Conservation (phyloP, 2,888 invertebrate species). For the Clitarchus hookeri region DNA sequence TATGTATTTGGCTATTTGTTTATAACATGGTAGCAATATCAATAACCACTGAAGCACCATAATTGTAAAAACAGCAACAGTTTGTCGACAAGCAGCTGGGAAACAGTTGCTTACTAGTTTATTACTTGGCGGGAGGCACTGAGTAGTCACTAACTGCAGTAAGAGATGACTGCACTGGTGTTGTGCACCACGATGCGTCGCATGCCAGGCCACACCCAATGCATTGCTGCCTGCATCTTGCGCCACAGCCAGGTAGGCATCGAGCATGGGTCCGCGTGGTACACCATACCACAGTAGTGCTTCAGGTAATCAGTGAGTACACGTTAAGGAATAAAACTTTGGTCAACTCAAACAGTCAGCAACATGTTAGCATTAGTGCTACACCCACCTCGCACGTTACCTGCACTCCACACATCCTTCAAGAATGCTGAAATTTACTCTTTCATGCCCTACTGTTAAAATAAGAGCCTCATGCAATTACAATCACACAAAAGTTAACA, state of each 20-base stretch:
- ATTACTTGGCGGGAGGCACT: not conserved
- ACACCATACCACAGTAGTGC: slow-evolving; percentile 64
- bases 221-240: slow-evolving; percentile 60
- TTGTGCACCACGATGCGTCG: slow-evolving; percentile 42
- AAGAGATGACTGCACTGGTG: slow-evolving; percentile 41
- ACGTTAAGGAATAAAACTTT: slow-evolving; percentile 54
- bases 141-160: slow-evolving; percentile 36
- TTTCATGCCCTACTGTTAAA: not conserved
- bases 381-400: not conserved
- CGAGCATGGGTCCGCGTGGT: slow-evolving; percentile 67
- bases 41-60: not conserved
- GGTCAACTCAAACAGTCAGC: not conserved
- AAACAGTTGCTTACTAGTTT: too few species aligned
- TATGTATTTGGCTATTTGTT: not conserved
- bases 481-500: not conserved
- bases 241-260: slow-evolving; percentile 72
- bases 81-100: too few species aligned
- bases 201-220: slow-evolving; percentile 58
- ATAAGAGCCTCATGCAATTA: not conserved
- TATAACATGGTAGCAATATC: not conserved
- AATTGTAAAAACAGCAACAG: not conserved
- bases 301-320: slow-evolving; percentile 72
- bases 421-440: not conserved
- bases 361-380: not conserved
- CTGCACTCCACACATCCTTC: not conserved